These are phyloP conservation scores for Agrotis clavis DNA, from an alignment of 2,888 invertebrate genomes.

Conservation along the genomic window DNA sequence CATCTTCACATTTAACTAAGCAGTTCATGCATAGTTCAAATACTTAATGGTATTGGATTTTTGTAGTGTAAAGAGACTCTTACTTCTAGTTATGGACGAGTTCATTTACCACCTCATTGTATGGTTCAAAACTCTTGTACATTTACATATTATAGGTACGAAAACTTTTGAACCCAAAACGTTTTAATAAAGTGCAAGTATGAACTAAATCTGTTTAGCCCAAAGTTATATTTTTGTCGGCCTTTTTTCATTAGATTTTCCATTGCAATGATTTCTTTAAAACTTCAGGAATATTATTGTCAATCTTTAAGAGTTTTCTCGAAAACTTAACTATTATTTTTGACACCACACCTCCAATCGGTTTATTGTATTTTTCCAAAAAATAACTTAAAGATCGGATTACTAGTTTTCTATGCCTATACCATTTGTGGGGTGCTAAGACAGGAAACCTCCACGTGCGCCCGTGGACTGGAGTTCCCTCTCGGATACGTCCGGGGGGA, in stretches of 20 bases:
- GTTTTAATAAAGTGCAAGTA: slow-evolving; percentile 13
- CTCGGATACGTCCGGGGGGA: too few relatives aligned
- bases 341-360: background rate
- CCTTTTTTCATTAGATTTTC: background rate
- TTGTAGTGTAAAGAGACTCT: too few relatives aligned
- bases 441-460: too few relatives aligned
- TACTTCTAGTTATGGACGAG: slow-evolving; percentile 6
- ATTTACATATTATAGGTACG: background rate
- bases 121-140: background rate
- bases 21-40: background rate
- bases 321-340: background rate
- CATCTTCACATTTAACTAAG: background rate
- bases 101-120: background rate
- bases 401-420: too few relatives aligned
- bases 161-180: background rate
- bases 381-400: background rate
- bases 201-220: slow-evolving; percentile 14
- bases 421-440: too few relatives aligned
- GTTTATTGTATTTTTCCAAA: background rate
- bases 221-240: slow-evolving; percentile 11
- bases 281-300: slow-evolving; percentile 3
- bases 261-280: slow-evolving; percentile 12
- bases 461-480: too few relatives aligned
- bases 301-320: too few relatives aligned
- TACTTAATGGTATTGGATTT: too few relatives aligned